These are phyloP conservation scores for Aplodontia rufa DNA, from an alignment of 2,113 vertebrate species.

Conservation along the genomic window DNA sequence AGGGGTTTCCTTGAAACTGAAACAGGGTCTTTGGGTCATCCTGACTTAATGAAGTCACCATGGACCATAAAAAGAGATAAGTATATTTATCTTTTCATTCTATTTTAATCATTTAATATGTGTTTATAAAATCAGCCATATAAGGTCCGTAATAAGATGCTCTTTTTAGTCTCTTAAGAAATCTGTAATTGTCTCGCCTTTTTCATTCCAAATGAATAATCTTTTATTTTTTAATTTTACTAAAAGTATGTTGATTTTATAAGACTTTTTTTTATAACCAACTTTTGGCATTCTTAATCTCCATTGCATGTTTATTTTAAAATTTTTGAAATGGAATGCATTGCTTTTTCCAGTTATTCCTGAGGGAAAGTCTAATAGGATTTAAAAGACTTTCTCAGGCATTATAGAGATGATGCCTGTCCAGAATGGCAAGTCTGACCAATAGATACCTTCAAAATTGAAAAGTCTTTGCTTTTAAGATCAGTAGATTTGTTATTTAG, in stretches of 20 bases:
- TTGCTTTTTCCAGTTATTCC: background rate
- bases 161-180: background rate
- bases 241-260: background rate
- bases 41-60: background rate
- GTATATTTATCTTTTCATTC: background rate
- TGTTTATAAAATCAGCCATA: background rate
- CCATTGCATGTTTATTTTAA: background rate
- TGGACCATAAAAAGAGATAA: background rate
- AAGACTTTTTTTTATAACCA: background rate
- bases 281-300: background rate
- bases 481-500: background rate
- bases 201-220: background rate
- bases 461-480: background rate
- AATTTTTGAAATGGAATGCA: background rate
- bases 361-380: background rate
- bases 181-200: background rate
- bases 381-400: background rate
- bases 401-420: background rate
- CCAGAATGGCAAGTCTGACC: background rate
- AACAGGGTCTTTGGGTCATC: background rate
- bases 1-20: background rate
- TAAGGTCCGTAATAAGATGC: background rate
- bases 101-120: slow-evolving; percentile 25
- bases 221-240: background rate
- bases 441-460: background rate